A percentile compares a stretch with the other conserved stretches of the same genome.
Conservation (phyloP, 2,113 vertebrate species). For the Crocuta crocuta region DNA sequence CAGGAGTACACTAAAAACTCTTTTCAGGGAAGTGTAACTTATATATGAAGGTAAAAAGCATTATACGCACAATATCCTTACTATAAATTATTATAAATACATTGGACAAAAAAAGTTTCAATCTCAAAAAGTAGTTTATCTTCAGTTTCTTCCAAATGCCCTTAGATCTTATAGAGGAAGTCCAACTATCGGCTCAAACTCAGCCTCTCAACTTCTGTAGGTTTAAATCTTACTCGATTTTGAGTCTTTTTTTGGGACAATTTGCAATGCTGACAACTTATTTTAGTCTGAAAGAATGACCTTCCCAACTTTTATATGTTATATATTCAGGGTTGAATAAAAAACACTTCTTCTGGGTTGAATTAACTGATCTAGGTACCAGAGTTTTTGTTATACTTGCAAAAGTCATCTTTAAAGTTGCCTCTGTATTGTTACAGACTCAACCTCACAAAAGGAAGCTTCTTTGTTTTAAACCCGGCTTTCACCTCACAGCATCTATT, state of each 20-base stretch:
- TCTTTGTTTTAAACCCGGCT: not conserved
- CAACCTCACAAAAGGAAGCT: not conserved
- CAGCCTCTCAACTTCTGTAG: not conserved
- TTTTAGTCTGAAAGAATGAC: not conserved
- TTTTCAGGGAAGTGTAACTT: not conserved
- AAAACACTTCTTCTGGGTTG: not conserved
- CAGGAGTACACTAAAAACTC: not conserved
- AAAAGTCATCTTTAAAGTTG: not conserved
- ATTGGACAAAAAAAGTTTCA: not conserved
- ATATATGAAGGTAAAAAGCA: not conserved
- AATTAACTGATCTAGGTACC: not conserved
- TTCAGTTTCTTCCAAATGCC: not conserved
- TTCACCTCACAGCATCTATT: not conserved
- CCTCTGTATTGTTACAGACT: not conserved
- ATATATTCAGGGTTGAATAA: not conserved
- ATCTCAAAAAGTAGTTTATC: not conserved
- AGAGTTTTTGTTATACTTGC: not conserved
- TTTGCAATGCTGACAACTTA: not conserved
- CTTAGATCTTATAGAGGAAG: not conserved
- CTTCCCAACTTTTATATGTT: not conserved
- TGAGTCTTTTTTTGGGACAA: not conserved
- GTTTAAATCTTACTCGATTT: not conserved
- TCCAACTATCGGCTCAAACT: not conserved
- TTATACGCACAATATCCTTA: not conserved
- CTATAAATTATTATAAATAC: not conserved